These are phyloP conservation scores for Aplodontia rufa DNA, from an alignment of 2,113 vertebrate species.

Conservation along the genomic window DNA sequence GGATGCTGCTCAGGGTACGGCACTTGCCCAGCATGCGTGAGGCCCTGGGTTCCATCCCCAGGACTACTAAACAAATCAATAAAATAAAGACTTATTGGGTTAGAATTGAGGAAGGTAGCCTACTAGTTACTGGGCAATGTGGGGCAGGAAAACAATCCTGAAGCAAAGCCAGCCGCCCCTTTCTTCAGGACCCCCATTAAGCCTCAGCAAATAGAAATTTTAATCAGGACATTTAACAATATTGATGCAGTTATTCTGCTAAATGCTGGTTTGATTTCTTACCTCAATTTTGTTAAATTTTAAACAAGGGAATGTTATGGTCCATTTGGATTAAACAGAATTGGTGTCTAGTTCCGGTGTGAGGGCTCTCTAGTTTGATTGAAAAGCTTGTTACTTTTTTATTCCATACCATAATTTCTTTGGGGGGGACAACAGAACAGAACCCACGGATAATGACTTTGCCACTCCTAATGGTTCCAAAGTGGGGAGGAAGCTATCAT, in stretches of 20 bases:
- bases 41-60: too few relatives aligned
- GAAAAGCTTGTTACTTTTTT: constrained; percentile 14
- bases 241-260: not conserved
- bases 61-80: too few relatives aligned
- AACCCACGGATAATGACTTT: not conserved
- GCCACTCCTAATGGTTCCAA: not conserved
- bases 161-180: not conserved
- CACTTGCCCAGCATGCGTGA: too few relatives aligned
- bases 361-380: constrained; percentile 12
- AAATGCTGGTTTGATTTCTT: not conserved
- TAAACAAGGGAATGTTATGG: not conserved
- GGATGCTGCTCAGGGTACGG: too few relatives aligned
- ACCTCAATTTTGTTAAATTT: not conserved
- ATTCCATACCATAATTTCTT: constrained; percentile 21
- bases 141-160: too few relatives aligned
- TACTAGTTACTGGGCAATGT: rapidly evolving
- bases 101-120: not conserved
- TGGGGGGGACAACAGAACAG: not conserved
- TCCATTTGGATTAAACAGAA: not conserved
- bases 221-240: rapidly evolving
- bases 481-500: constrained; percentile 1
- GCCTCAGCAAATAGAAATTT: not conserved
- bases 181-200: rapidly evolving
- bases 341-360: rapidly evolving
- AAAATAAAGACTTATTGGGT: not conserved